Base-by-base conservation (phyloP, 2,797 vertebrate species). In the Chromobotia macracanthus region DNA sequence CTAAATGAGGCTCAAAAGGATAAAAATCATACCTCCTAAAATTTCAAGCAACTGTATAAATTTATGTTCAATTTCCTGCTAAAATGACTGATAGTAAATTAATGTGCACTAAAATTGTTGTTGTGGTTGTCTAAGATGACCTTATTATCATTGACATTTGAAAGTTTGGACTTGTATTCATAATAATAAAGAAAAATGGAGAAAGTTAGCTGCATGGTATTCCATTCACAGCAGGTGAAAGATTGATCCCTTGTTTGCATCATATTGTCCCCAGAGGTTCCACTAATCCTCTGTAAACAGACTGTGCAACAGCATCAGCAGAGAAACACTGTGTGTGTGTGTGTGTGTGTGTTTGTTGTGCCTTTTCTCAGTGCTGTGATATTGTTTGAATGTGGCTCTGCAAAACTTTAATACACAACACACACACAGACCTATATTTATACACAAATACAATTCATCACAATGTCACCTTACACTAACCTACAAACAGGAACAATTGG, bases 241-340 rank as follows among this genome's bases (percentile, higher is more conserved):
- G 74, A 80, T 77, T 75, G 79, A 87, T 82, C 71, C 66, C 74
- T 83, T 83, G 77, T 84, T 84, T 85, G 81, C 84, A 85, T 84
- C 81, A 77, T 75, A 80, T 82, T 74, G 56, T 84, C 83, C 81
- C 81, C 75, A 38, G 84, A 85, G 86, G 66, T 48, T 73, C 50
- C 53, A 75, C 82, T 82, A 82, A 81, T 86, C 82, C 75, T 46
- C 75, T 76, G 80, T 76, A 86, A 86, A 84, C 84, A 86, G 51
- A 69, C 75, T 51, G 60, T 56, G 64, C 56, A 70, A 71, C 77
- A 79, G 75, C 53, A 41, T 79, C 72, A 55, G 63, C 75, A 80
- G 19, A 50, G 73, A 70, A n/a, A 5, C 6, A 50, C 4, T 19
- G 55, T n/a, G n/a, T 76, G 73, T 38, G 31, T 56, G 50, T 21